A percentile compares a stretch with the other conserved stretches of the same genome.
These are phyloP conservation scores for Caranx ignobilis DNA, from an alignment of 2,113 vertebrate genomes.

Conservation along the genomic window DNA sequence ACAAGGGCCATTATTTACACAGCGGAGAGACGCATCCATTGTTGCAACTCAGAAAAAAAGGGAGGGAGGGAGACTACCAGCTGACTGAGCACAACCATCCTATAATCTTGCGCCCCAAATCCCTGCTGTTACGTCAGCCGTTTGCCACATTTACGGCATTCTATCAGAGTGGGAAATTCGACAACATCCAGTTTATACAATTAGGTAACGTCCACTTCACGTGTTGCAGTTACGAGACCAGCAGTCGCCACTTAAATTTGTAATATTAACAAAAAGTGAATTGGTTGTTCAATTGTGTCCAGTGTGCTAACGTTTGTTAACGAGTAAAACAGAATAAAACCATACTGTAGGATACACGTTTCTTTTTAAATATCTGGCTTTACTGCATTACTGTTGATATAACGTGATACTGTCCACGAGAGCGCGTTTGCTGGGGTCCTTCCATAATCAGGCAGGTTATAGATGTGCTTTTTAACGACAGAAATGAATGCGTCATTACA, in stretches of 20 bases:
- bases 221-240: not conserved
- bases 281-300: not conserved
- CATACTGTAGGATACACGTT: not conserved
- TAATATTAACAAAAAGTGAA: not conserved
- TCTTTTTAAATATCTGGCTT: accelerated
- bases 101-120: slow-evolving; percentile 59
- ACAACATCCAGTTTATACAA: not conserved
- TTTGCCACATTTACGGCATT: slow-evolving; percentile 8
- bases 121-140: slow-evolving; percentile 31
- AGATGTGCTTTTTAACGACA: not conserved
- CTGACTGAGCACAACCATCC: slow-evolving; percentile 1
- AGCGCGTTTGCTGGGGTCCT: not conserved
- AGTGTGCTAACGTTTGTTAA: not conserved
- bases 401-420: not conserved
- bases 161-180: slow-evolving; percentile 13
- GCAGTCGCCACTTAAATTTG: not conserved
- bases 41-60: not conserved
- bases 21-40: not conserved
- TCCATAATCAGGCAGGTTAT: no score
- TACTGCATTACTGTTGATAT: not conserved
- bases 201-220: not conserved
- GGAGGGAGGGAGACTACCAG: not conserved
- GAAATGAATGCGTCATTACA: slow-evolving; percentile 6
- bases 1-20: not conserved
- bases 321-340: not conserved